Evolutionary conservation across 2,113 vertebrate genomes (phyloP).

Genomic region (Peromyscus polionotus): DNA sequence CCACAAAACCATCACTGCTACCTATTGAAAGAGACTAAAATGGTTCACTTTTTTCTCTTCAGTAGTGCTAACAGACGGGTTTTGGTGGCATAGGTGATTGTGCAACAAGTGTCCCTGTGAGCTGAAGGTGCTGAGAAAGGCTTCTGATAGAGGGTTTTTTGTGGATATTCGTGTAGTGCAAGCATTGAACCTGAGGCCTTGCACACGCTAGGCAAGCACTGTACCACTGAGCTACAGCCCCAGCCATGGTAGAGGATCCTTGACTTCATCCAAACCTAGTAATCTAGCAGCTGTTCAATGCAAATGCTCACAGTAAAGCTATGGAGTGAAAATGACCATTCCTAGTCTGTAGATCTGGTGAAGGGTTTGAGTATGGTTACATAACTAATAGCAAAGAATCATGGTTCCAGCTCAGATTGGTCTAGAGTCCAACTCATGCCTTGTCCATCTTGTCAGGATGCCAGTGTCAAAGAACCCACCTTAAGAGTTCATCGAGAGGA

Average conservation of each 20-base stretch:
- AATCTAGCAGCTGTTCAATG: not conserved
- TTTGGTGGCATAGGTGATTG: not conserved
- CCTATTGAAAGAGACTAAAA: not conserved
- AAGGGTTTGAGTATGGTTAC: not conserved
- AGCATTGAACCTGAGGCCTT: not conserved
- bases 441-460: not conserved
- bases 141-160: not conserved
- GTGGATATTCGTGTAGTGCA: not conserved
- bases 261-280: not conserved
- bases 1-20: not conserved
- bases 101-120: not conserved
- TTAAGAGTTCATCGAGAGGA: not conserved
- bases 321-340: not conserved
- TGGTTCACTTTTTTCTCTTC: not conserved
- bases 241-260: not conserved
- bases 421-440: not conserved
- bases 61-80: not conserved
- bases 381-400: not conserved
- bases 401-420: not conserved
- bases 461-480: not conserved
- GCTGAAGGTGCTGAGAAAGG: not conserved
- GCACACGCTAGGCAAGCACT: not conserved
- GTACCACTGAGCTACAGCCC: not conserved
- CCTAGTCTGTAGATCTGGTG: not conserved
- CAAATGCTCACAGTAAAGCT: not conserved